A percentile compares a stretch with the other conserved stretches of the same genome.
These are phyloP conservation scores for Drosophila mimica DNA, from an alignment of 2,888 invertebrate species.

Conservation along the genomic window DNA sequence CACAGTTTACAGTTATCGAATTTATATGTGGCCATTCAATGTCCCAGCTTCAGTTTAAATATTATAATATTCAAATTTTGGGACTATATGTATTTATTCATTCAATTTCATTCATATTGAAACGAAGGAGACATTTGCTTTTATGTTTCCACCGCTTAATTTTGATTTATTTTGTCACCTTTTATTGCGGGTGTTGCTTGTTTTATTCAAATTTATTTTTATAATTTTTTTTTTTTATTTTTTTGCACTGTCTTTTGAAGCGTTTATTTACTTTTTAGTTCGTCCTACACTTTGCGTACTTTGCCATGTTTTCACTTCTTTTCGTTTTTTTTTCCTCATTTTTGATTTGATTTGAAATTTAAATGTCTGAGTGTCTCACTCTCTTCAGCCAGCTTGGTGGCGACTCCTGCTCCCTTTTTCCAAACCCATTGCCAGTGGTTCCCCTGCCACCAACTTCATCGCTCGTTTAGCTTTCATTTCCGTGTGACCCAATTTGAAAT, in stretches of 20 bases:
- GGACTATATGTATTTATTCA: background rate
- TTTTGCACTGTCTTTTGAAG: background rate
- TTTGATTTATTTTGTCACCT: conserved; percentile 4
- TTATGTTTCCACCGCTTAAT: conserved; percentile 1
- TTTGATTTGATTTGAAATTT: conserved; percentile 24
- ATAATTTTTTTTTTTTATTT: background rate
- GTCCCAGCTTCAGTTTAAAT: background rate
- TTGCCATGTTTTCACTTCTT: background rate
- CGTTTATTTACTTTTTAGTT: conserved; percentile 17
- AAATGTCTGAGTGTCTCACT: conserved; percentile 13
- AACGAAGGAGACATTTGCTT: background rate
- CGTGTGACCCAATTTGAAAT: conserved; percentile 43
- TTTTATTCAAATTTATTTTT: conserved; percentile 6
- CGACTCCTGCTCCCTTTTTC: background rate
- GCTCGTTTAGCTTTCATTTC: conserved; percentile 25
- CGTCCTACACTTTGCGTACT: conserved; percentile 1
- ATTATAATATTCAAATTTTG: background rate
- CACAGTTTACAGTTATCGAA: background rate
- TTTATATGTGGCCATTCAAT: background rate
- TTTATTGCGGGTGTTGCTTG: conserved; percentile 5
- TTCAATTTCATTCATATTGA: background rate
- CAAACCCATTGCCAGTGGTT: background rate
- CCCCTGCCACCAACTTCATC: background rate
- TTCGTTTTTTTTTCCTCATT: background rate
- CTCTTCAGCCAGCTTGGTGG: background rate